Evolutionary conservation across 2,888 invertebrate species (phyloP).

Genomic region (Lysandra bellargus): DNA sequence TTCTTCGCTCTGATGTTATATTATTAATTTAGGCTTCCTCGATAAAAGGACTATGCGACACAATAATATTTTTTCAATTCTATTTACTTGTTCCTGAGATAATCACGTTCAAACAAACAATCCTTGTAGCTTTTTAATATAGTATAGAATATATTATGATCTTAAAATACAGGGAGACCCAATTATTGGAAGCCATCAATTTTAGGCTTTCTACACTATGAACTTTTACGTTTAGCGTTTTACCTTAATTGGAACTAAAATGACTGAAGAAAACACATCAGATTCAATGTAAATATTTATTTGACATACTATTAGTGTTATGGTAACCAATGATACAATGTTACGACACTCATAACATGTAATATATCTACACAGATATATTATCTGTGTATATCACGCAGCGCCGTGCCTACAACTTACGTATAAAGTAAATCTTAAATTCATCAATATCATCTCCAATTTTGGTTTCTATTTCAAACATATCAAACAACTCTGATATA

Average conservation of each 20-base stretch:
- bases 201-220: too few relatives aligned
- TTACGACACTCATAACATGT: constrained; percentile 55
- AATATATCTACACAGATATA: constrained; percentile 53
- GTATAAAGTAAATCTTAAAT: constrained; percentile 46
- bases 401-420: constrained; percentile 32
- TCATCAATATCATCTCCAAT: constrained; percentile 52
- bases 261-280: constrained; percentile 41
- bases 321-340: constrained; percentile 80
- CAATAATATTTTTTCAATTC: too few relatives aligned
- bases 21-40: too few relatives aligned
- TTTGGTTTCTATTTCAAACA: constrained; percentile 37
- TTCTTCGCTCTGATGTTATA: too few relatives aligned
- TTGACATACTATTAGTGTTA: constrained; percentile 78
- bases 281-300: constrained; percentile 77
- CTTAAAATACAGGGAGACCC: too few relatives aligned
- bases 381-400: constrained; percentile 50
- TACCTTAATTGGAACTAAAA: not conserved
- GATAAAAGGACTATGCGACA: too few relatives aligned
- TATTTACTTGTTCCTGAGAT: too few relatives aligned
- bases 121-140: too few relatives aligned
- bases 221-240: too few relatives aligned
- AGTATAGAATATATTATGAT: too few relatives aligned
- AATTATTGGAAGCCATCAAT: too few relatives aligned
- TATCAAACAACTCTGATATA: constrained; percentile 35
- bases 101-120: too few relatives aligned